A percentile compares a stretch with the other conserved stretches of the same genome.
Evolutionary conservation across 2,113 vertebrate genomes (phyloP).

Genomic region (Peromyscus maniculatus): DNA sequence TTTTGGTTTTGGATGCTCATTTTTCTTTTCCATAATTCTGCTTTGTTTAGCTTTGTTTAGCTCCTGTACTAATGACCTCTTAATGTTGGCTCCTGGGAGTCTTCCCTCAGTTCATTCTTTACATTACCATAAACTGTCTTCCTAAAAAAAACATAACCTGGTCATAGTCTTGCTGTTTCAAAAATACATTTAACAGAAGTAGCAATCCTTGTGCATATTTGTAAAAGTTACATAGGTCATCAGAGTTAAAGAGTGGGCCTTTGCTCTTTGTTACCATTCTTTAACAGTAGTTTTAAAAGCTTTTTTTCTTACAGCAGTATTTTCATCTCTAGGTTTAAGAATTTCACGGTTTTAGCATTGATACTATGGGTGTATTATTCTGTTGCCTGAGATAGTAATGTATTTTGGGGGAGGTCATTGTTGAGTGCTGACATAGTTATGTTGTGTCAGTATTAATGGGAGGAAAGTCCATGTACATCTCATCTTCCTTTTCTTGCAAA

Average conservation of each 20-base stretch:
- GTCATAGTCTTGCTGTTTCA: too few relatives aligned
- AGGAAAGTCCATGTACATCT: not conserved
- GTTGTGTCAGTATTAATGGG: slow-evolving; percentile 3
- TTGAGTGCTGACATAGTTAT: not conserved
- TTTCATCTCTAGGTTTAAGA: not conserved
- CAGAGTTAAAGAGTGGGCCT: not conserved
- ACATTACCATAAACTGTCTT: too few relatives aligned
- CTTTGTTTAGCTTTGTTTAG: too few relatives aligned
- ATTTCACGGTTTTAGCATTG: not conserved
- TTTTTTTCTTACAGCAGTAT: not conserved
- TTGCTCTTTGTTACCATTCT: not conserved
- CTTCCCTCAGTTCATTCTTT: too few relatives aligned
- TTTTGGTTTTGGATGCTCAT: too few relatives aligned
- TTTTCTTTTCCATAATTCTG: too few relatives aligned
- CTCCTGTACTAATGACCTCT: not conserved
- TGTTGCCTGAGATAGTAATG: not conserved
- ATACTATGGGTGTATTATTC: not conserved
- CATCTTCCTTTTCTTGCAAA: not conserved
- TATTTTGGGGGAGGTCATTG: not conserved
- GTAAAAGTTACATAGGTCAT: not conserved
- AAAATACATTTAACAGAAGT: too few relatives aligned
- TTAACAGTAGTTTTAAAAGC: not conserved
- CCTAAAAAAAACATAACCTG: too few relatives aligned
- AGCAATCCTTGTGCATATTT: not conserved
- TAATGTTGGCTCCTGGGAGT: not conserved